A percentile compares a stretch with the other conserved stretches of the same genome.
phyloP scores from a whole-genome alignment of 2,797 vertebrate species.

The Petrocephalus sullivani region DNA sequence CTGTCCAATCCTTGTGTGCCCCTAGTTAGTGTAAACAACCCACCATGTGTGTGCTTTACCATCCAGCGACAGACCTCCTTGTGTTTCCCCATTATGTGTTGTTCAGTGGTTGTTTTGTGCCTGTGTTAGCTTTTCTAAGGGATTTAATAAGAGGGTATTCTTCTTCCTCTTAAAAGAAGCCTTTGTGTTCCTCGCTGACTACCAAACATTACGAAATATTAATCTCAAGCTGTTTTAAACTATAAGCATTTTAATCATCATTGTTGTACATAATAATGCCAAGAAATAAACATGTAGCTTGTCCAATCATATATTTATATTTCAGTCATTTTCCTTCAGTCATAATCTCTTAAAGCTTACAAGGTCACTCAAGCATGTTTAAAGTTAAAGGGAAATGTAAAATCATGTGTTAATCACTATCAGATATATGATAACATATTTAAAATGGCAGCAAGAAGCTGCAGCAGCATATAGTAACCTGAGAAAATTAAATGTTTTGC shows the following conservation, averaged over 20 bases:
- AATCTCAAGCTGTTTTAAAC: not conserved
- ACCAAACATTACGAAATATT: not conserved
- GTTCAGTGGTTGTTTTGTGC: too few relatives aligned
- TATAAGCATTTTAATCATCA: not conserved
- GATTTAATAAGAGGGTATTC: too few relatives aligned
- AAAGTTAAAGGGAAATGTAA: not conserved
- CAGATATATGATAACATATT: not conserved
- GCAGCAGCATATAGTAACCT: not conserved
- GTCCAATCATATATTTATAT: not conserved
- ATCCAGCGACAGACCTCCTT: too few relatives aligned
- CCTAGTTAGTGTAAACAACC: too few relatives aligned
- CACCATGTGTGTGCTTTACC: too few relatives aligned
- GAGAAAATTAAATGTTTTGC: not conserved
- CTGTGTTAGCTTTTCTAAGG: too few relatives aligned
- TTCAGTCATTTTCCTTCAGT: not conserved
- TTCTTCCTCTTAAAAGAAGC: too few relatives aligned
- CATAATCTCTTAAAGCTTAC: not conserved
- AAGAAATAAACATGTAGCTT: not conserved
- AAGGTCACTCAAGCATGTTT: not conserved
- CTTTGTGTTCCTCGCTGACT: too few relatives aligned
- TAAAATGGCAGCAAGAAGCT: not conserved
- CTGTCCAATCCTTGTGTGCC: too few relatives aligned
- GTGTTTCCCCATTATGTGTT: too few relatives aligned
- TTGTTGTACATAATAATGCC: not conserved
- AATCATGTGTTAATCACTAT: not conserved